These are phyloP conservation scores for Manis crassicaudata DNA, from an alignment of 2,797 vertebrate genomes.

Conservation along the genomic window DNA sequence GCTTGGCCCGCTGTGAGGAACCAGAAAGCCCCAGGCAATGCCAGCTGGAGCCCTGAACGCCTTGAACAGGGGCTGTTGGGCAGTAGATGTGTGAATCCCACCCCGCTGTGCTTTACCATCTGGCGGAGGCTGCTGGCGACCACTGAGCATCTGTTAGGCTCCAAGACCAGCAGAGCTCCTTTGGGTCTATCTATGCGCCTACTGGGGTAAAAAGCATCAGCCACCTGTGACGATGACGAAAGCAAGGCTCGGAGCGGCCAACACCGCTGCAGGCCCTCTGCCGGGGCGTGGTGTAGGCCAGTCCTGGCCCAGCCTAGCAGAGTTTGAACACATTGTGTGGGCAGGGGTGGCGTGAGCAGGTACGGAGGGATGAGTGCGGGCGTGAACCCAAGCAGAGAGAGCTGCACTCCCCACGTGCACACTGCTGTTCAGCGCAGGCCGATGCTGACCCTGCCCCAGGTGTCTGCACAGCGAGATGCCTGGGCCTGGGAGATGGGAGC, in stretches of 20 bases:
- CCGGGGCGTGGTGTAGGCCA: fast-evolving
- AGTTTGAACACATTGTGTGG: fast-evolving
- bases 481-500: fast-evolving
- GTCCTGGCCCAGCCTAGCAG: background rate
- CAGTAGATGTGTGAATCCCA: background rate
- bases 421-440: fast-evolving
- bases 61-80: too few species aligned
- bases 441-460: background rate
- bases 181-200: background rate
- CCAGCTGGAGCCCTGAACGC: fast-evolving
- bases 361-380: background rate
- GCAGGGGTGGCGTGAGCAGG: background rate
- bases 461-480: fast-evolving
- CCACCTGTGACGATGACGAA: background rate
- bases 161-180: fast-evolving
- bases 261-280: too few species aligned
- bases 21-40: too few species aligned
- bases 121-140: fast-evolving
- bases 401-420: fast-evolving
- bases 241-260: background rate
- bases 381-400: fast-evolving
- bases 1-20: fast-evolving
- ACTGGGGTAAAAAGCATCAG: background rate
- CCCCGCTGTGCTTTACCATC: fast-evolving
- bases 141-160: fast-evolving